Percentiles rank a stretch among this genome's conserved stretches.
Evolutionary conservation across 2,113 vertebrate genomes (phyloP).

Genomic region (Pseudolaguvia tuberculata): DNA sequence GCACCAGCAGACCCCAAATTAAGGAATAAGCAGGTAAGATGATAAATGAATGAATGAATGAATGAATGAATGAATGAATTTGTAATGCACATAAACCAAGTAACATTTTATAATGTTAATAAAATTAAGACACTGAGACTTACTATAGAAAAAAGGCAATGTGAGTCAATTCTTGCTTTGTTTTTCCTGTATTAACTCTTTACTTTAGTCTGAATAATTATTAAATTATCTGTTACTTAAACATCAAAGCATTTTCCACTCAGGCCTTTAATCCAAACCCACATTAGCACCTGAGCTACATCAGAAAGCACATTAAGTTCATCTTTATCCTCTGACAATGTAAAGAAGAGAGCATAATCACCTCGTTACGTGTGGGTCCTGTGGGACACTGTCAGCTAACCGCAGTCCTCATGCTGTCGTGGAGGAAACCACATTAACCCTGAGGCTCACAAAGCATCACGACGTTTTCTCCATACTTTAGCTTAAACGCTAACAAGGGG

Average conservation of each 20-base stretch:
- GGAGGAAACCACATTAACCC: not conserved
- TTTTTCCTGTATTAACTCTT: not conserved
- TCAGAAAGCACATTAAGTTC: conserved; percentile 4
- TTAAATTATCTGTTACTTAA: not conserved
- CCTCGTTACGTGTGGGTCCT: conserved; percentile 18
- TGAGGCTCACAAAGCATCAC: not conserved
- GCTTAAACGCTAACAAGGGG: not conserved
- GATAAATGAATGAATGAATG: too few relatives aligned
- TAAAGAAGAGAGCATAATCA: not conserved
- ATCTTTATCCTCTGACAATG: not conserved
- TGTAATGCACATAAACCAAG: not conserved
- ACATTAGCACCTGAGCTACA: conserved; percentile 16
- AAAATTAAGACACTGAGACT: not conserved
- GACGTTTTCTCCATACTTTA: too few relatives aligned
- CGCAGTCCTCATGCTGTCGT: conserved; percentile 18
- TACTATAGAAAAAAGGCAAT: not conserved
- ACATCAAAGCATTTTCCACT: not conserved
- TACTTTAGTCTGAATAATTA: not conserved
- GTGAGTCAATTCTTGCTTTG: not conserved
- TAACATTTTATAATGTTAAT: not conserved
- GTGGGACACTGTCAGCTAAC: conserved; percentile 30
- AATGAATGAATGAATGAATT: too few relatives aligned
- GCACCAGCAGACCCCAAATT: too few relatives aligned
- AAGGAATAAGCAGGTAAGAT: too few relatives aligned
- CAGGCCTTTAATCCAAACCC: conserved; percentile 13